phyloP scores from a whole-genome alignment of 2,797 vertebrate genomes.

The Odontamblyopus rebecca region DNA sequence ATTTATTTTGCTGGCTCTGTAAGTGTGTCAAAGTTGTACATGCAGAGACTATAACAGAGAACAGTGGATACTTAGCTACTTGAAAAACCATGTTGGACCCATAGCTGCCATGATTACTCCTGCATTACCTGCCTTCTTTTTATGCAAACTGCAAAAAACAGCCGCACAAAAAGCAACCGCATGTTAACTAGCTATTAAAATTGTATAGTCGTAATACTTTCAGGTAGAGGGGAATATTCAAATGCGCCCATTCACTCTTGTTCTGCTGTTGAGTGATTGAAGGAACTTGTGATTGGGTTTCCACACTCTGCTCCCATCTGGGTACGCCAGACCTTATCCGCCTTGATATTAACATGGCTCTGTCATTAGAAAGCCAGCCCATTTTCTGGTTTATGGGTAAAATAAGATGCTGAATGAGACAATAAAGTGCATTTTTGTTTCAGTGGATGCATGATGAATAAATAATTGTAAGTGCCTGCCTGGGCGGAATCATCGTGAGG shows the following conservation, averaged over 20 bases:
- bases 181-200: conserved; percentile 89
- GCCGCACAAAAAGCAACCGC: conserved; percentile 81
- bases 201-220: conserved; percentile 88
- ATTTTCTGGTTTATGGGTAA: conserved; percentile 86
- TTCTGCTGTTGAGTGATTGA: conserved; percentile 87
- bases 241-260: conserved; percentile 81
- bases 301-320: conserved; percentile 87
- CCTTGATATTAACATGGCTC: conserved; percentile 94
- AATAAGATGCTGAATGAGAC: conserved; percentile 88
- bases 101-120: conserved; percentile 83
- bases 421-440: conserved; percentile 93
- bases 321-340: conserved; percentile 78
- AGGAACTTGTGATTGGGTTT: conserved; percentile 96
- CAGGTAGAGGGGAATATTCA: conserved; percentile 86
- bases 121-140: conserved; percentile 77
- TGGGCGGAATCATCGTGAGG: conserved; percentile 67
- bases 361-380: conserved; percentile 90
- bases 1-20: conserved; percentile 30
- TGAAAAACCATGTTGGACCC: conserved; percentile 83
- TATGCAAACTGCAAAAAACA: conserved; percentile 69
- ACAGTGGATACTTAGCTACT: conserved; percentile 62
- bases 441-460: conserved; percentile 88
- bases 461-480: conserved; percentile 88
- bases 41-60: conserved; percentile 64
- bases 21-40: conserved; percentile 57